These are phyloP conservation scores for Ramphastos sulfuratus DNA, from an alignment of 2,113 vertebrate species.

Conservation along the genomic window DNA sequence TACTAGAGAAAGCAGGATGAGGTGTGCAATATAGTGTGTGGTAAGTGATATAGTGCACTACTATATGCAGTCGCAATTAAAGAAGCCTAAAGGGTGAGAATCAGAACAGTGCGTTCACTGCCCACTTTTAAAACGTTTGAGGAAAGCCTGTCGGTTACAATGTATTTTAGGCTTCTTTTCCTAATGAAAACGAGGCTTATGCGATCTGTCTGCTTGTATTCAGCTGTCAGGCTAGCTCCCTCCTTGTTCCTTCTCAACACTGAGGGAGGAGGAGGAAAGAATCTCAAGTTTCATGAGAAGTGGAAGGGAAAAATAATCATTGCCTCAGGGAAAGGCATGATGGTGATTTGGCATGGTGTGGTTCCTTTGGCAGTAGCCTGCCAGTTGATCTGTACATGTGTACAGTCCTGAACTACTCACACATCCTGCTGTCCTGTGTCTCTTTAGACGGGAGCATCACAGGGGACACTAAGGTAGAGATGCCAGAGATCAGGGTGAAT, in stretches of 20 bases:
- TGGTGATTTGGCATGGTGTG: neutral
- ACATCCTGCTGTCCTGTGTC: fast-evolving
- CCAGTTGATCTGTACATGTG: fast-evolving
- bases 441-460: neutral
- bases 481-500: neutral
- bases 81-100: neutral
- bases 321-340: neutral
- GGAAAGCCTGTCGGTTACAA: neutral
- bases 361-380: neutral
- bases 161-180: neutral
- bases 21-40: neutral
- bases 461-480: neutral
- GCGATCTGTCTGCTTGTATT: neutral
- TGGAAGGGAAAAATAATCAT: neutral
- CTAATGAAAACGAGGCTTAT: neutral
- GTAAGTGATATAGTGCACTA: neutral
- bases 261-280: neutral
- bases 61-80: neutral
- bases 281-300: neutral
- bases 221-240: neutral
- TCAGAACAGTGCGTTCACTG: neutral
- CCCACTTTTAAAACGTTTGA: neutral
- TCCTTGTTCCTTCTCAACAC: neutral
- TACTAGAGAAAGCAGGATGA: neutral
- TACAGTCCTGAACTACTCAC: neutral